Percentiles rank a stretch among this genome's conserved stretches.
Evolutionary conservation across 1,140 invertebrate genomes (phyloP).

Genomic region (Ceratina calcarata): DNA sequence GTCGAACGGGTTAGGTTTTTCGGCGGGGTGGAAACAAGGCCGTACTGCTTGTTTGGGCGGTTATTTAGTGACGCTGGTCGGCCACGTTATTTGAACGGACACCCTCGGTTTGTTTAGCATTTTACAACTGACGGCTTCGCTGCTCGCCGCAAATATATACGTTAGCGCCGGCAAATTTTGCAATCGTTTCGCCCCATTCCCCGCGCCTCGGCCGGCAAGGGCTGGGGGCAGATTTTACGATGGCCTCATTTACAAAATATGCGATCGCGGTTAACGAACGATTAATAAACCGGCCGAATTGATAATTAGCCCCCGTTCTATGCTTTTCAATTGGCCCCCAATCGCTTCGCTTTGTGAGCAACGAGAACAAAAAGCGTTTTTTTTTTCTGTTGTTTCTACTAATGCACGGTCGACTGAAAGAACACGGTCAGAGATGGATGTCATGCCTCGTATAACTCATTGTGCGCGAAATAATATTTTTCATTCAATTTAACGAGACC

Average conservation of each 20-base stretch:
- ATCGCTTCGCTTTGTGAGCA: background rate
- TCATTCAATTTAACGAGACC: background rate
- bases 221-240: too few species aligned
- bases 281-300: constrained; percentile 26
- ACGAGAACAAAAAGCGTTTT: background rate
- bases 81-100: constrained; percentile 65
- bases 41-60: constrained; percentile 51
- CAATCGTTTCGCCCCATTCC: constrained; percentile 20
- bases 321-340: background rate
- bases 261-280: constrained; percentile 42
- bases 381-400: background rate
- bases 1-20: constrained; percentile 53
- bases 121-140: constrained; percentile 62
- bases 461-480: background rate
- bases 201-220: too few species aligned
- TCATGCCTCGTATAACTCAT: background rate
- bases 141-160: constrained; percentile 55
- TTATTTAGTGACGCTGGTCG: constrained; percentile 66
- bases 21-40: constrained; percentile 44
- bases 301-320: constrained; percentile 22
- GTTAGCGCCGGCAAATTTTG: constrained; percentile 50
- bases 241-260: constrained; percentile 40
- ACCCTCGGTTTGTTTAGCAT: constrained; percentile 70
- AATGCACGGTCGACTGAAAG: background rate
- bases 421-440: background rate